phyloP scores from a whole-genome alignment of 2,888 invertebrate species.

The Anoncus sp. region DNA sequence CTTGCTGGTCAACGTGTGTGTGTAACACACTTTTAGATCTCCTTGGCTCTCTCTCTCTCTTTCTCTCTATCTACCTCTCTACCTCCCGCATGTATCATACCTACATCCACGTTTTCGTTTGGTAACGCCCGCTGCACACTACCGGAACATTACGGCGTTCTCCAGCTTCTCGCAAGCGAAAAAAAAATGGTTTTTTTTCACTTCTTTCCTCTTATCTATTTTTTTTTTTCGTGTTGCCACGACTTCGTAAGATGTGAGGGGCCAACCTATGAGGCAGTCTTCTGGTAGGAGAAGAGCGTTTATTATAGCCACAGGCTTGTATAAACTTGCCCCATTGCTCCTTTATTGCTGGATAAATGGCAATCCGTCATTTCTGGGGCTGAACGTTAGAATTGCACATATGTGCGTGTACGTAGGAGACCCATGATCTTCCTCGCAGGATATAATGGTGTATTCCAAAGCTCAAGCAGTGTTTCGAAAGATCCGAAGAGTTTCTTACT shows the following conservation, averaged over 20 bases:
- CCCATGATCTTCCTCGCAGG: slow-evolving; percentile 6
- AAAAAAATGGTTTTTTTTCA: not conserved
- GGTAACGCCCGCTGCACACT: slow-evolving; percentile 17
- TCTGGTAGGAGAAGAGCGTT: slow-evolving; percentile 26
- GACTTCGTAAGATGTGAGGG: slow-evolving; percentile 29
- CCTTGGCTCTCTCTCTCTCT: slow-evolving; percentile 10
- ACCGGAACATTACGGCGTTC: slow-evolving; percentile 29
- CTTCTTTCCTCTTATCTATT: slow-evolving; percentile 4
- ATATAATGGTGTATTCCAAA: slow-evolving; percentile 2
- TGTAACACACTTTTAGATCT: slow-evolving; percentile 49
- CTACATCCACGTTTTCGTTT: slow-evolving; percentile 1
- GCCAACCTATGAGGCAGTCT: slow-evolving; percentile 9
- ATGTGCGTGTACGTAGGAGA: slow-evolving; percentile 13
- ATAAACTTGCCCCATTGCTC: slow-evolving; percentile 21
- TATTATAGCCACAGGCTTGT: slow-evolving; percentile 16
- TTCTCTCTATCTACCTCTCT: slow-evolving; percentile 14
- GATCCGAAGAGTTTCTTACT: slow-evolving; percentile 22
- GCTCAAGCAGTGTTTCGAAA: slow-evolving; percentile 13
- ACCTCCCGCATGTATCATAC: not conserved
- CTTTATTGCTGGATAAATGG: slow-evolving; percentile 44
- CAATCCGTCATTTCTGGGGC: slow-evolving; percentile 20
- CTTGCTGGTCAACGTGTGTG: slow-evolving; percentile 21
- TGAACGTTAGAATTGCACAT: slow-evolving; percentile 20
- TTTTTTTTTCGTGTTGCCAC: slow-evolving; percentile 16
- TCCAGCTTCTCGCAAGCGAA: slow-evolving; percentile 16